phyloP scores from a whole-genome alignment of 2,888 invertebrate genomes.

The Drosophila yooni region DNA sequence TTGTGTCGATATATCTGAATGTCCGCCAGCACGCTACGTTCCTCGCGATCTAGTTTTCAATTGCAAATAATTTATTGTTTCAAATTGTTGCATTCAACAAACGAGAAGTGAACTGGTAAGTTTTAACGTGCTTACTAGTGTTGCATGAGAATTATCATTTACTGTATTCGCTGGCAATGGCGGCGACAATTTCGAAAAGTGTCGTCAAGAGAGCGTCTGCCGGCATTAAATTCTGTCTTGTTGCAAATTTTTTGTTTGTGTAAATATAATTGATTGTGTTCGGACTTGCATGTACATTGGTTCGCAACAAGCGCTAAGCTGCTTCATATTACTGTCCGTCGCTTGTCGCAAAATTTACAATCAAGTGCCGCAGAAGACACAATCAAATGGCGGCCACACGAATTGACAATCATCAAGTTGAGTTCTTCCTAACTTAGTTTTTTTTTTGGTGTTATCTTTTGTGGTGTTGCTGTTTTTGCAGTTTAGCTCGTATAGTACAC shows the following conservation, averaged over 20 bases:
- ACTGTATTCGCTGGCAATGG: background rate
- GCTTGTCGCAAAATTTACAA: background rate
- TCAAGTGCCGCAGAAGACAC: background rate
- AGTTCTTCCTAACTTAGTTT: background rate
- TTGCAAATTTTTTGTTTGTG: background rate
- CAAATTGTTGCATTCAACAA: background rate
- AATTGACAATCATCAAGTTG: background rate
- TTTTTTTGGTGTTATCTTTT: background rate
- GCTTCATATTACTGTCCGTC: background rate
- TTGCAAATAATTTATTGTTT: conserved; percentile 7
- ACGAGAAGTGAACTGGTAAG: conserved; percentile 24
- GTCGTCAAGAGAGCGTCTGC: conserved; percentile 26
- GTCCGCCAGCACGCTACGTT: conserved; percentile 38
- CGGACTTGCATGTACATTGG: background rate
- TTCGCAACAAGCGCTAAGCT: background rate
- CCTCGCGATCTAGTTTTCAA: conserved; percentile 4
- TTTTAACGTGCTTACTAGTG: background rate
- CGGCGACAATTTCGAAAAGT: background rate
- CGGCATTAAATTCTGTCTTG: conserved; percentile 41
- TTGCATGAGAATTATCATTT: background rate
- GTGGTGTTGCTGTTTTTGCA: background rate
- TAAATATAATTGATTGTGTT: conserved; percentile 2
- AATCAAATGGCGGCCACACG: conserved; percentile 3
- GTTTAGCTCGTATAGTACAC: conserved; percentile 26
- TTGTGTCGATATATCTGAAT: conserved; percentile 10